Conservation (phyloP, 2,888 invertebrate species). For the Tuberolachnus salignus region DNA sequence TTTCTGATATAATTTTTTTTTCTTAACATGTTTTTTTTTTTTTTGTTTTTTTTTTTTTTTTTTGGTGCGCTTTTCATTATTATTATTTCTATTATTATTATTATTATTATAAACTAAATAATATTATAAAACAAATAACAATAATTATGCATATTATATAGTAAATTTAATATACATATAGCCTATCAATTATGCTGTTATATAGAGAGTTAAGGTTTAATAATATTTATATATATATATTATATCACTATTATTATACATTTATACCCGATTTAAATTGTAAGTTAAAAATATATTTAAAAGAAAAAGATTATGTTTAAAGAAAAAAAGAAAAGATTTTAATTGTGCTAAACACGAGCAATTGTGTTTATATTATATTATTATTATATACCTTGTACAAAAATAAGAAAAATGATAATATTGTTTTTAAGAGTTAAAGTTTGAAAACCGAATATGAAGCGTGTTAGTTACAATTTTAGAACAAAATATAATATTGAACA, state of each 20-base stretch:
- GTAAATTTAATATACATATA: constrained; percentile 30
- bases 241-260: constrained; percentile 53
- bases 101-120: constrained; percentile 35
- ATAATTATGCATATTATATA: constrained; percentile 48
- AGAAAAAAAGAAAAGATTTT: background rate
- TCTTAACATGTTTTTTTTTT: background rate
- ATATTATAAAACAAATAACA: constrained; percentile 27
- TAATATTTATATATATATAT: constrained; percentile 30
- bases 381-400: constrained; percentile 36
- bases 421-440: constrained; percentile 30
- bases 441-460: constrained; percentile 30
- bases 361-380: constrained; percentile 16
- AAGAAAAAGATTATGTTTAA: background rate
- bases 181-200: constrained; percentile 50
- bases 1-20: constrained; percentile 27
- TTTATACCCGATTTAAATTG: constrained; percentile 45
- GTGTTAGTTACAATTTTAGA: constrained; percentile 48
- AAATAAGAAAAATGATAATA: constrained; percentile 25
- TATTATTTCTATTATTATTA: constrained; percentile 42
- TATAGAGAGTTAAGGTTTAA: constrained; percentile 55
- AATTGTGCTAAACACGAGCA: constrained; percentile 34
- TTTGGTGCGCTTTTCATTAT: constrained; percentile 33
- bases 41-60: constrained; percentile 27
- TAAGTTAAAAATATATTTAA: constrained; percentile 39
- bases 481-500: constrained; percentile 51